Base-by-base conservation (phyloP, 1,140 invertebrate genomes). In the Aphaenogaster ashmeadi region DNA sequence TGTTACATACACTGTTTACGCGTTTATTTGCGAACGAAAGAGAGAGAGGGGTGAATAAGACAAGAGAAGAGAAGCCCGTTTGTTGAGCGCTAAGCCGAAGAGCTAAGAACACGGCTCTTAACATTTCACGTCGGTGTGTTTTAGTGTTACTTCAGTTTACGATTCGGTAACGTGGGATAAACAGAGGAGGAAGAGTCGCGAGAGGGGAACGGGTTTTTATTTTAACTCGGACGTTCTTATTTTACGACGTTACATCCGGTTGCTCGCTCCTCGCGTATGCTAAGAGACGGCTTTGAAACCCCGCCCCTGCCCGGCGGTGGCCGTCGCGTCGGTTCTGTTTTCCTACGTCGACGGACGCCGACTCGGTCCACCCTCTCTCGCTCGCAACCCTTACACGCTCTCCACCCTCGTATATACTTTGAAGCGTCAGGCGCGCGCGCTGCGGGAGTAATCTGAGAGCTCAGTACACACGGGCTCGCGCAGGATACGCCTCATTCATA, bases 401-500 rank as follows among this genome's bases (percentile, higher is more conserved):
- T 27, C 58, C 75, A 79, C 41, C 33, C 69, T 36, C 41, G 21
- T 72, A 33, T 74, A 58, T n/a, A 38, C 80, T 84, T 74, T 60
- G 54, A 75, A 60, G 80, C 67, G 47, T 27, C 21, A 27, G 21
- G 21, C 62, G 21, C 3, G 27, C 18, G 27, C 67, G 80, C 69
- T 50, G 52, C 67, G 54, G 58, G 58, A 84, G 69, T 60, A 84
- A 84, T 84, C 80, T 84, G 69, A 84, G 69, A 84, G 80, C 80
- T 84, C 54, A 54, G 80, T 75, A 84, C 54, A 84, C 80, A 84
- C 62, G 18, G 54, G 11, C 66, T 58, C 89, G 60, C 47, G 87
- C 64, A 58, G 87, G 88, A 89, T 81, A 90, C 83, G 50, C 77
- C 56, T 79, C 77, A 92, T 90, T 90, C 78, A 91, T 87, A 88